Conservation (phyloP, 2,113 vertebrate species). For the Climacteris rufus region DNA sequence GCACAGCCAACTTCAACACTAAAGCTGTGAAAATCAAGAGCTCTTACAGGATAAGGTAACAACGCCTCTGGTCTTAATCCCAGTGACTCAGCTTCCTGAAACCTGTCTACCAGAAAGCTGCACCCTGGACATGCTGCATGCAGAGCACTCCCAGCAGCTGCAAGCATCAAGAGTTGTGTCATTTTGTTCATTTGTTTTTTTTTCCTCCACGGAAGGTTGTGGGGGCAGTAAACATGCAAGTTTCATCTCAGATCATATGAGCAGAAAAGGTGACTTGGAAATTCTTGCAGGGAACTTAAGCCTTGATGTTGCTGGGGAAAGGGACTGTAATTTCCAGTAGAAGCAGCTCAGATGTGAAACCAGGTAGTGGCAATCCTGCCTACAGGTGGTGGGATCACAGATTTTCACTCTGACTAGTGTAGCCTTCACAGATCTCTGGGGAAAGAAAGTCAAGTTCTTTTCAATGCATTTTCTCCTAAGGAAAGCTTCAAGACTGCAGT, state of each 20-base stretch:
- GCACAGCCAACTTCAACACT: background rate
- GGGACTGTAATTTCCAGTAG: background rate
- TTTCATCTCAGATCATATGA: background rate
- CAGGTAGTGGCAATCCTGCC: background rate
- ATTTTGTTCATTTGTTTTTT: background rate
- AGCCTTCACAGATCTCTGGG: background rate
- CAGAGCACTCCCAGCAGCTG: background rate
- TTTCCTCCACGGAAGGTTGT: background rate
- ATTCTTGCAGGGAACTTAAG: background rate
- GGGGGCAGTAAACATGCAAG: background rate
- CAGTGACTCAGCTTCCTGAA: conserved; percentile 13
- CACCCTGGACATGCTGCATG: background rate
- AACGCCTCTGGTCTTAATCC: background rate
- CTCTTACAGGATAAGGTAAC: background rate
- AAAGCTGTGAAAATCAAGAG: background rate
- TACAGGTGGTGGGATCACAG: background rate
- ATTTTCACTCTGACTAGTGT: background rate
- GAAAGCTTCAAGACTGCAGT: background rate
- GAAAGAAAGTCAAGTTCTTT: background rate
- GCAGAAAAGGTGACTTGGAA: background rate
- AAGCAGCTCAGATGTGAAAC: background rate
- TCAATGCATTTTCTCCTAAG: background rate
- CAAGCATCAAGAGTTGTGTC: background rate
- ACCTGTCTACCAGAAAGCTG: background rate
- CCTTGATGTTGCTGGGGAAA: background rate